Conservation (phyloP, 2,113 vertebrate genomes). For the Bubo blakistoni region DNA sequence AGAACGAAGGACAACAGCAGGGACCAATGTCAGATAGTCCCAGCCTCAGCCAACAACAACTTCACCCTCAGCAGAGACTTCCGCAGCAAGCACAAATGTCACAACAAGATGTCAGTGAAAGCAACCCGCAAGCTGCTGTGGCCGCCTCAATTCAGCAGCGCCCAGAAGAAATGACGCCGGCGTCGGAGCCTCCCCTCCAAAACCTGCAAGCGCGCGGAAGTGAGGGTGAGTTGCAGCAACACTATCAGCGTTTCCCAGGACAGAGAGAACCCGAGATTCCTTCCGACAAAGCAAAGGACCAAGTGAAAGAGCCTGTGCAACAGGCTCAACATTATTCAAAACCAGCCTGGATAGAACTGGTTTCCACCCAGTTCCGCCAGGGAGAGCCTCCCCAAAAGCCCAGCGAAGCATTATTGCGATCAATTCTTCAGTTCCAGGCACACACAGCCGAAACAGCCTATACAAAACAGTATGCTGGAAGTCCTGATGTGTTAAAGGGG, state of each 20-base stretch:
- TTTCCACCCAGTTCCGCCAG: slow-evolving; percentile 70
- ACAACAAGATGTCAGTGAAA: neutral
- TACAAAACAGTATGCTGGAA: slow-evolving; percentile 76
- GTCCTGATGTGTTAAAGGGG: slow-evolving; percentile 63
- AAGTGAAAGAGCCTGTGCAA: slow-evolving; percentile 54
- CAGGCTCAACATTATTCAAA: slow-evolving; percentile 63
- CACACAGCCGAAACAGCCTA: slow-evolving; percentile 65
- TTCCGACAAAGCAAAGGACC: slow-evolving; percentile 65
- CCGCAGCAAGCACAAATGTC: slow-evolving; percentile 39
- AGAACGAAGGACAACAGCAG: slow-evolving; percentile 56
- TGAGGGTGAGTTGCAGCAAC: slow-evolving; percentile 40
- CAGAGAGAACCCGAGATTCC: slow-evolving; percentile 49
- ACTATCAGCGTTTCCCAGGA: slow-evolving; percentile 35
- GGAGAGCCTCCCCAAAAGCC: slow-evolving; percentile 67
- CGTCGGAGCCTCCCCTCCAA: slow-evolving; percentile 36
- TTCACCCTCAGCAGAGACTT: slow-evolving; percentile 41
- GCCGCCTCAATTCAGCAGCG: neutral
- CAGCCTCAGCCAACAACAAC: neutral
- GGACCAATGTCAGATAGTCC: slow-evolving; percentile 29
- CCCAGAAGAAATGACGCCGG: slow-evolving; percentile 35
- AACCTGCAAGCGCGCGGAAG: neutral
- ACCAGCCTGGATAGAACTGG: slow-evolving; percentile 81
- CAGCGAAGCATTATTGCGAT: slow-evolving; percentile 50
- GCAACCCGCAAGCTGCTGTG: neutral
- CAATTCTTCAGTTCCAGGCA: slow-evolving; percentile 69